These are phyloP conservation scores for Drosophila burlai DNA, from an alignment of 1,140 invertebrate genomes.

Conservation along the genomic window DNA sequence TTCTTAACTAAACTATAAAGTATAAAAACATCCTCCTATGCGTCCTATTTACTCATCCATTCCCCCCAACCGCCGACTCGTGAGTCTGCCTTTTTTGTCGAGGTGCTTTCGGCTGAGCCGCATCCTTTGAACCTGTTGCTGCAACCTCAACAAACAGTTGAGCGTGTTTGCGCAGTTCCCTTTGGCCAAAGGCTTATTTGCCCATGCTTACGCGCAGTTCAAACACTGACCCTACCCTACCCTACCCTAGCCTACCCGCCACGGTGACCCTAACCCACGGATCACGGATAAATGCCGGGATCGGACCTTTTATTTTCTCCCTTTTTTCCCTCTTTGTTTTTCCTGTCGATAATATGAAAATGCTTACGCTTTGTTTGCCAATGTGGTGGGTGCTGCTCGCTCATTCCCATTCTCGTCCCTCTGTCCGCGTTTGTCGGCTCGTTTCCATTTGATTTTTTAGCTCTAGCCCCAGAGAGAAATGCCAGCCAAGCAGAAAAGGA, in stretches of 20 bases:
- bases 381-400: constrained; percentile 64
- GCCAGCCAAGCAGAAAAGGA: constrained; percentile 60
- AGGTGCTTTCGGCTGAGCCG: constrained; percentile 29
- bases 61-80: constrained; percentile 1
- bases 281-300: constrained; percentile 64
- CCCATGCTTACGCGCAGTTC: constrained; percentile 60
- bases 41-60: constrained; percentile 7
- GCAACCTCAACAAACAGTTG: constrained; percentile 76
- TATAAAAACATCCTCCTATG: neutral
- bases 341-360: constrained; percentile 66
- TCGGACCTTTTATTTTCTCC: constrained; percentile 59
- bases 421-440: constrained; percentile 50
- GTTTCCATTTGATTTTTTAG: constrained; percentile 57
- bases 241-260: constrained; percentile 22
- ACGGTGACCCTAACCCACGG: constrained; percentile 59
- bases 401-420: constrained; percentile 1
- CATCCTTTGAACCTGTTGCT: constrained; percentile 81
- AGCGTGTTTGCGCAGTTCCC: constrained; percentile 66
- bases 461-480: constrained; percentile 47
- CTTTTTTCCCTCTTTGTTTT: constrained; percentile 40
- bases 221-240: constrained; percentile 71
- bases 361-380: constrained; percentile 70
- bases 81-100: constrained; percentile 39
- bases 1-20: neutral
- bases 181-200: constrained; percentile 79